Evolutionary conservation across 2,888 invertebrate genomes (phyloP).

Genomic region (Cataglyphis altisquamis): DNA sequence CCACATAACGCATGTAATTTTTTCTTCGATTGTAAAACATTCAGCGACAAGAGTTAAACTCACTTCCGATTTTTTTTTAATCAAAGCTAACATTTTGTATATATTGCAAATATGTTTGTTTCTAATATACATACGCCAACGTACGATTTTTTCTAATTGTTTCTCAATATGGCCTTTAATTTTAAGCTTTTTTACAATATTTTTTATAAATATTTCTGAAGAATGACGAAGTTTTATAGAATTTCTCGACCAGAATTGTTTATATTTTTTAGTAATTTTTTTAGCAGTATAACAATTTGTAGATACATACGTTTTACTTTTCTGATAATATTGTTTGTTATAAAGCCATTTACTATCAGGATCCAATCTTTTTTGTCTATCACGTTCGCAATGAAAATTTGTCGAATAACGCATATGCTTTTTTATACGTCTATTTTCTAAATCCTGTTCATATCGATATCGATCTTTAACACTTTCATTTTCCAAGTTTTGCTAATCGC

Average conservation of each 20-base stretch:
- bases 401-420: background rate
- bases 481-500: background rate
- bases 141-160: background rate
- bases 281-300: background rate
- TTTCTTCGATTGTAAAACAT: background rate
- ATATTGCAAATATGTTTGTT: too few species aligned
- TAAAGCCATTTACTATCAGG: background rate
- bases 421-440: background rate
- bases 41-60: too few species aligned
- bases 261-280: background rate
- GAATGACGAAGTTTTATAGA: background rate
- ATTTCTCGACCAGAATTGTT: background rate
- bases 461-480: background rate
- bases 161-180: background rate
- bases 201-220: background rate
- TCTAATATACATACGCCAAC: background rate
- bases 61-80: too few species aligned
- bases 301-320: background rate
- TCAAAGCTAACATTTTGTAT: too few species aligned
- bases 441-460: background rate
- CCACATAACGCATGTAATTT: background rate
- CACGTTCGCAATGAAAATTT: background rate
- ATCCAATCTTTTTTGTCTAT: background rate
- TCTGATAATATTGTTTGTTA: conserved; percentile 22
- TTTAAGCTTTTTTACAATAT: too few species aligned